A percentile compares a stretch with the other conserved stretches of the same genome.
Evolutionary conservation across 1,140 invertebrate species (phyloP).

Genomic region (Augochlora pura): DNA sequence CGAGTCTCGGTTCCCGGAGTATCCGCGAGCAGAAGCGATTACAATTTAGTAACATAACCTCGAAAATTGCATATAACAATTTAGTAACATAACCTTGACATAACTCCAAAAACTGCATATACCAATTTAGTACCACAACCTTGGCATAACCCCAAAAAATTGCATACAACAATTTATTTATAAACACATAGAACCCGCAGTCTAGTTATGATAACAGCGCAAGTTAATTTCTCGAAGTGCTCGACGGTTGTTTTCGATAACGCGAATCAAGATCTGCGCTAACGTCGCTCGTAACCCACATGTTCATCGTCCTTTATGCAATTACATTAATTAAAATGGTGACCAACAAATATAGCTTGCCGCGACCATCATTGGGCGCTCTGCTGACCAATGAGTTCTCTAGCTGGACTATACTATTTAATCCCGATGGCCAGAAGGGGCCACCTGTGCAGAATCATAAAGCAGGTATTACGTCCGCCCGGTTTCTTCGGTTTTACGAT

Average conservation of each 20-base stretch:
- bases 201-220: background rate
- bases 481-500: conserved; percentile 47
- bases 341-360: conserved; percentile 16
- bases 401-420: conserved; percentile 25
- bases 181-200: too few species aligned
- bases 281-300: background rate
- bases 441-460: conserved; percentile 51
- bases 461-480: conserved; percentile 40
- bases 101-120: too few species aligned
- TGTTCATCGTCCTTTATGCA: background rate
- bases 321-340: background rate
- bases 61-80: too few species aligned
- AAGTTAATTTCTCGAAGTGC: background rate
- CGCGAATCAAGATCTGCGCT: background rate
- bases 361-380: background rate
- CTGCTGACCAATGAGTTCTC: conserved; percentile 35
- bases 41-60: too few species aligned
- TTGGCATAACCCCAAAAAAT: too few species aligned
- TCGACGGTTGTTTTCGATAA: background rate
- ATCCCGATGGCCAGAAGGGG: conserved; percentile 20
- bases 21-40: too few species aligned
- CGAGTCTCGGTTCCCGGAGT: too few species aligned
- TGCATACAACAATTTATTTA: too few species aligned
- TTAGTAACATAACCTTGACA: too few species aligned
- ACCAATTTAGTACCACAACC: too few species aligned